phyloP scores from a whole-genome alignment of 2,113 vertebrate species.

The Cyanistes caeruleus region DNA sequence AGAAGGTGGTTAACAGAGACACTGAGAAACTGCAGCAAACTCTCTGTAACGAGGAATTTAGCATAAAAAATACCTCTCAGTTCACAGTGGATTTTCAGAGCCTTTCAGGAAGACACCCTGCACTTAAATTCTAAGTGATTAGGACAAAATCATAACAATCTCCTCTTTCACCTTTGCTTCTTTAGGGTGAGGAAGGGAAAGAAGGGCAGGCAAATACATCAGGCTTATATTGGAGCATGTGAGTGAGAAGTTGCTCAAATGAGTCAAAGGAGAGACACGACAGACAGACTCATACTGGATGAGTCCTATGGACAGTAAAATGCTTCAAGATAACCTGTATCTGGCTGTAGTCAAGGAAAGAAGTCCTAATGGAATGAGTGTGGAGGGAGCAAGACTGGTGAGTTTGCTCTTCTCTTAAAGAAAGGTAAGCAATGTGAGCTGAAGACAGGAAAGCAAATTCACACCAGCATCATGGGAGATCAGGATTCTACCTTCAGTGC shows the following conservation, averaged over 20 bases:
- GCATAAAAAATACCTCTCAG: conserved; percentile 4
- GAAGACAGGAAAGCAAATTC: conserved; percentile 49
- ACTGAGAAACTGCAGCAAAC: background rate
- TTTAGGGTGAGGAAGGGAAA: background rate
- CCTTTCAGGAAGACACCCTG: conserved; percentile 39
- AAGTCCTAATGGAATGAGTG: conserved; percentile 10
- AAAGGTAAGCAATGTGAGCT: conserved; percentile 30
- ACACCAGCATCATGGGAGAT: conserved; percentile 1
- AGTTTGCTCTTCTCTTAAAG: conserved; percentile 54
- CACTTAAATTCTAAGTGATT: background rate
- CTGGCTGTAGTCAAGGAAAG: conserved; percentile 18
- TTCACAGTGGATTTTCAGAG: conserved; percentile 28
- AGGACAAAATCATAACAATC: background rate
- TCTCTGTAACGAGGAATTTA: background rate
- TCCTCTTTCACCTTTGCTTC: background rate
- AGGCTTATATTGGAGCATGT: background rate
- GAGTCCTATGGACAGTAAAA: conserved; percentile 2
- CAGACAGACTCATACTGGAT: background rate
- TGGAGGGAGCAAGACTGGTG: conserved; percentile 2
- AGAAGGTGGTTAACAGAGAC: conserved; percentile 30
- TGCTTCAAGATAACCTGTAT: conserved; percentile 14
- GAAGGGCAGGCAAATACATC: background rate
- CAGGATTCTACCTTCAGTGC: conserved; percentile 3
- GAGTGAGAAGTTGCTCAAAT: background rate
- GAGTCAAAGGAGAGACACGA: conserved; percentile 32